Evolutionary conservation across 1,140 invertebrate species (phyloP).

Genomic region (Heterodera carotae): DNA sequence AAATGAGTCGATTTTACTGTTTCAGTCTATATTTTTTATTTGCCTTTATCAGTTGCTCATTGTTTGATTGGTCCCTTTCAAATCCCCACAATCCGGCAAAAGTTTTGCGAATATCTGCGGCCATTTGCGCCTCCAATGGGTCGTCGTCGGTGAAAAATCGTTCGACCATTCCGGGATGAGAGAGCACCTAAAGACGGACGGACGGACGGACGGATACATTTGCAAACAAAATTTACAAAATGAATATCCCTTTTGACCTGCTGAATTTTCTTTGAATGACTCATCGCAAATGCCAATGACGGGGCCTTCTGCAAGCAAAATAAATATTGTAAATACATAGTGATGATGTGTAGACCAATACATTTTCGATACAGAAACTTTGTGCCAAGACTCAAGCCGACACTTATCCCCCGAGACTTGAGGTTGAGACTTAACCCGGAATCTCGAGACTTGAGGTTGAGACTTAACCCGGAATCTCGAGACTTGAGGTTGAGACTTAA

Average conservation of each 20-base stretch:
- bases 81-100: neutral
- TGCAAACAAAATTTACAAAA: neutral
- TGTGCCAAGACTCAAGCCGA: too few relatives aligned
- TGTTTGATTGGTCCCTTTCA: neutral
- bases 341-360: too few relatives aligned
- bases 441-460: too few relatives aligned
- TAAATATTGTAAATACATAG: too few relatives aligned
- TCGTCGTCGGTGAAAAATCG: neutral
- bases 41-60: neutral
- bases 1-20: neutral
- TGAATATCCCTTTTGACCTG: neutral
- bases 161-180: neutral
- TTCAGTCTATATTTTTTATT: neutral
- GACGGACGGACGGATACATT: too few relatives aligned
- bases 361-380: too few relatives aligned
- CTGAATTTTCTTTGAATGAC: neutral
- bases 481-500: too few relatives aligned
- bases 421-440: too few relatives aligned
- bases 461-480: too few relatives aligned
- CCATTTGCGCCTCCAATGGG: neutral
- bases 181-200: neutral
- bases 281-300: neutral
- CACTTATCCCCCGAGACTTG: too few relatives aligned
- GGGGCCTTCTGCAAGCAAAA: neutral
- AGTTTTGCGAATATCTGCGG: neutral